phyloP scores from a whole-genome alignment of 2,113 vertebrate genomes.

The Odontesthes bonariensis region DNA sequence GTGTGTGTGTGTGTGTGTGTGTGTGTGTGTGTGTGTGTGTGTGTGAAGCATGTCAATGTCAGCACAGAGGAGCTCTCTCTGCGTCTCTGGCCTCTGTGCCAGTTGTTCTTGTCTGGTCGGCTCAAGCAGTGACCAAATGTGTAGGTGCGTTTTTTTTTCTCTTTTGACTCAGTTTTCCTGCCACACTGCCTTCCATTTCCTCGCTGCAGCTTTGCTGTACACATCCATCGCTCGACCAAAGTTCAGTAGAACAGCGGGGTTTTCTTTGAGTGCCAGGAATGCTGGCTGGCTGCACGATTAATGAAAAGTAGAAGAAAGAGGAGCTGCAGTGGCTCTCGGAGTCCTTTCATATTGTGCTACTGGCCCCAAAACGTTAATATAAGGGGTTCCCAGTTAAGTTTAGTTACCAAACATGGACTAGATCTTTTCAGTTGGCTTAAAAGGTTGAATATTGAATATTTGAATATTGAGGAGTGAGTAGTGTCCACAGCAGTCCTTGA shows the following conservation, averaged over 20 bases:
- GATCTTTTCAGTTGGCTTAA: background rate
- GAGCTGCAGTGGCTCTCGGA: slow-evolving; percentile 30
- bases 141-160: background rate
- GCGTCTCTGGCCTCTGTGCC: slow-evolving; percentile 29
- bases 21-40: slow-evolving; percentile 51
- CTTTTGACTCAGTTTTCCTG: slow-evolving; percentile 3
- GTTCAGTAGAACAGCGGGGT: slow-evolving; percentile 75
- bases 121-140: slow-evolving; percentile 11
- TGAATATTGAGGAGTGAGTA: slow-evolving; percentile 1
- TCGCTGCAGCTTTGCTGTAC: slow-evolving; percentile 18
- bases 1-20: slow-evolving; percentile 64
- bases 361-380: slow-evolving; percentile 44
- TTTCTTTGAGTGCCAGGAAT: slow-evolving; percentile 68
- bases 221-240: slow-evolving; percentile 45
- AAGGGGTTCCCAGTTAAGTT: slow-evolving; percentile 48
- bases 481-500: slow-evolving; percentile 38
- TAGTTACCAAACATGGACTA: slow-evolving; percentile 8
- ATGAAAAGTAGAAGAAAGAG: slow-evolving; percentile 45
- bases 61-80: slow-evolving; percentile 62
- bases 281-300: slow-evolving; percentile 52
- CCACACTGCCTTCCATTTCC: slow-evolving; percentile 14
- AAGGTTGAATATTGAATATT: slow-evolving; percentile 1
- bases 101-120: slow-evolving; percentile 38
- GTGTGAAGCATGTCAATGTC: slow-evolving; percentile 71
- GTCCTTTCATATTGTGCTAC: slow-evolving; percentile 50